phyloP scores from a whole-genome alignment of 2,113 vertebrate species.

The Pandion haliaetus region DNA sequence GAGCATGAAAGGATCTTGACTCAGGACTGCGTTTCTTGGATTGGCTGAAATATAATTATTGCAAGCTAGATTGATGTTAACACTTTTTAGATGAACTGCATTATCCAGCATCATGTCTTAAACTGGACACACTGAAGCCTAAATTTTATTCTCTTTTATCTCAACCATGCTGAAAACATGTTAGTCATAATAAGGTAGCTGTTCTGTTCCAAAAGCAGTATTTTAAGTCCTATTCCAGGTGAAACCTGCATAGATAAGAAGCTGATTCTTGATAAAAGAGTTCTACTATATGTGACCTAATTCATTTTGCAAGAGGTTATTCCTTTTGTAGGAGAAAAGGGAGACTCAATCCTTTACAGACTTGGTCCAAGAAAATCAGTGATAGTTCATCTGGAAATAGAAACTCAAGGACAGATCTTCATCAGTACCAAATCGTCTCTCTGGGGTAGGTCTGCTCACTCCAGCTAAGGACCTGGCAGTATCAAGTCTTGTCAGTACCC shows the following conservation, averaged over 20 bases:
- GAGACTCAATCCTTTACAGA: background rate
- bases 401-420: background rate
- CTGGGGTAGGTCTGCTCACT: background rate
- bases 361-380: background rate
- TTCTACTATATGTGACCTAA: background rate
- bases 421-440: background rate
- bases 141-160: background rate
- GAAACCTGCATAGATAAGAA: background rate
- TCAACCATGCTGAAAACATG: background rate
- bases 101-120: background rate
- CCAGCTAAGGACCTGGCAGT: background rate
- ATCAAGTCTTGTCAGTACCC: background rate
- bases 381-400: background rate
- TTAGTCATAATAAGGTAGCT: background rate
- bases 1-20: background rate
- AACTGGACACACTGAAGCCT: background rate
- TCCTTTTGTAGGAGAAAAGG: background rate
- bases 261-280: background rate
- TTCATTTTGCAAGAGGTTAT: background rate
- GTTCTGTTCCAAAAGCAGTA: background rate
- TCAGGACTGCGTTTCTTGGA: background rate
- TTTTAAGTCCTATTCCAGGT: background rate
- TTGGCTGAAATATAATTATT: background rate
- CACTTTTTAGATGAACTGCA: background rate
- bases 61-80: background rate